A percentile compares a stretch with the other conserved stretches of the same genome.
Evolutionary conservation across 1,140 invertebrate species (phyloP).

Genomic region (Myzus persicae): DNA sequence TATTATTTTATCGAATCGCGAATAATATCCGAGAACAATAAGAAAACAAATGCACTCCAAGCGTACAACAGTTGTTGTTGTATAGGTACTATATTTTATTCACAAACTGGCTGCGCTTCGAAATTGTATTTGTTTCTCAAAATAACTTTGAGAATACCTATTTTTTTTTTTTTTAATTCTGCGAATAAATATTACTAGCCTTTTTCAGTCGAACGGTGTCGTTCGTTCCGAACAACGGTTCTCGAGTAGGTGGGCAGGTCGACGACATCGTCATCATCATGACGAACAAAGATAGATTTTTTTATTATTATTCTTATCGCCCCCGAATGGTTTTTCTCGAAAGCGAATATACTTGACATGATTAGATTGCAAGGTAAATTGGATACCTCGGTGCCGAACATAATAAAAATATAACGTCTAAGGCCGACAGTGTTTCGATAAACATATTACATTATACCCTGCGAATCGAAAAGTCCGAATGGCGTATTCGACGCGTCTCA

Average conservation of each 20-base stretch:
- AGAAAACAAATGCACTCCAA: neutral
- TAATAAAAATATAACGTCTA: neutral
- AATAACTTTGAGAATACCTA: neutral
- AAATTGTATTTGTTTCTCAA: neutral
- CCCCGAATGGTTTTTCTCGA: neutral
- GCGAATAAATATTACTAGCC: neutral
- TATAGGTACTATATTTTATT: conserved; percentile 3
- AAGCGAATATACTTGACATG: conserved; percentile 10
- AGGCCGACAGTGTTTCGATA: neutral
- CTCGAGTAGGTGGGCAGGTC: neutral
- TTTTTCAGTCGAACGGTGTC: neutral
- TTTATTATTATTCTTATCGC: neutral
- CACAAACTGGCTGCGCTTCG: neutral
- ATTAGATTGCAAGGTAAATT: conserved; percentile 24
- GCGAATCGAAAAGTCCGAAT: neutral
- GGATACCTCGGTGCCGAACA: neutral
- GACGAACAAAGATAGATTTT: conserved; percentile 4
- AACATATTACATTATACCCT: neutral
- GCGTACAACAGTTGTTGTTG: too few species aligned
- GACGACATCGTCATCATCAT: too few species aligned
- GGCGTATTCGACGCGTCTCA: neutral
- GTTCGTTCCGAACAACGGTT: neutral
- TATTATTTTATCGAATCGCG: neutral
- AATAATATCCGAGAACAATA: neutral
- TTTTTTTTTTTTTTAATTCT: neutral